Evolutionary conservation across 2,113 vertebrate genomes (phyloP).

Genomic region (Bufo bufo): DNA sequence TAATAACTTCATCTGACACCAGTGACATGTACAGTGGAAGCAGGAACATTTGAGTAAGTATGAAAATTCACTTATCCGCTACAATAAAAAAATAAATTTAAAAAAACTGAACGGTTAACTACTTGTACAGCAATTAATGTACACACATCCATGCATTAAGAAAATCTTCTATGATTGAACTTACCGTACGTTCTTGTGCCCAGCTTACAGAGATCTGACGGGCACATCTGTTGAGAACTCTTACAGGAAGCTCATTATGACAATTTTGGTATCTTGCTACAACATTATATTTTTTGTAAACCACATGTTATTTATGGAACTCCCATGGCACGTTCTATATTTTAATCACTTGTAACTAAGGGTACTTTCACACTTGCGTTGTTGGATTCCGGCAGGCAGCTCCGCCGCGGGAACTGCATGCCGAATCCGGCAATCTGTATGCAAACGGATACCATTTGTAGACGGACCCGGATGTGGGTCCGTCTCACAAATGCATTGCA

Average conservation of each 20-base stretch:
- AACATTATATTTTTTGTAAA: background rate
- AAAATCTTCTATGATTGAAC: background rate
- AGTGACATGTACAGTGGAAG: background rate
- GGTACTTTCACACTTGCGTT: too few species aligned
- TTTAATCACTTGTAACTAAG: background rate
- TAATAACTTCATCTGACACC: background rate
- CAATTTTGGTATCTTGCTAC: background rate
- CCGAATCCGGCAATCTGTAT: too few species aligned
- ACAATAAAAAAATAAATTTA: background rate
- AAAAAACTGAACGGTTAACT: background rate
- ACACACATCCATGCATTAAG: background rate
- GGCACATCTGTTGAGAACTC: background rate
- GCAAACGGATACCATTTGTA: too few species aligned
- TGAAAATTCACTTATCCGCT: background rate
- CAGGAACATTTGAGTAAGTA: background rate
- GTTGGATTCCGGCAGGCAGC: too few species aligned
- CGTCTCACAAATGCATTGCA: too few species aligned
- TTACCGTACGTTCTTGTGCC: background rate
- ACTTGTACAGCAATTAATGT: background rate
- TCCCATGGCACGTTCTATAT: constrained; percentile 21
- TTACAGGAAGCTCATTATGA: constrained; percentile 42
- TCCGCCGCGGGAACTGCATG: too few species aligned
- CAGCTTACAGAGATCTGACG: background rate
- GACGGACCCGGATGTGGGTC: too few species aligned
- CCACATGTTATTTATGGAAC: constrained; percentile 30